Percentiles rank a stretch among this genome's conserved stretches.
These are phyloP conservation scores for Lamellibrachia columna DNA, from an alignment of 2,888 invertebrate genomes.

Conservation along the genomic window DNA sequence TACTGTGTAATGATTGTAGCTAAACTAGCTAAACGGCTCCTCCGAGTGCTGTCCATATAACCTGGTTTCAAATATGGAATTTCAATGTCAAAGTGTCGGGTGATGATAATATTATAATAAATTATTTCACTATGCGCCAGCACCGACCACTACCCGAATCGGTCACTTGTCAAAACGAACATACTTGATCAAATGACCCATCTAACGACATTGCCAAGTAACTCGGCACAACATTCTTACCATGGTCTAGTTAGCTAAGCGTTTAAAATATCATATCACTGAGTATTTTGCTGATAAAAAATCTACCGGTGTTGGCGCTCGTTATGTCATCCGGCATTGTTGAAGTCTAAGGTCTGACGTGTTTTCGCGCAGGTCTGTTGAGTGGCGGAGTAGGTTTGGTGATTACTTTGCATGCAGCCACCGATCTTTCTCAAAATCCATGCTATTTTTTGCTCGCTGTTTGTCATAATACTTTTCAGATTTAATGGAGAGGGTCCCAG, in stretches of 20 bases:
- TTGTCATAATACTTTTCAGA: not conserved
- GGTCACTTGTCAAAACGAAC: not conserved
- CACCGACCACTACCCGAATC: not conserved
- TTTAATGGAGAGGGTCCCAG: not conserved
- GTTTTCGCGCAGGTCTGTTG: not conserved
- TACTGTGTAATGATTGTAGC: too few relatives aligned
- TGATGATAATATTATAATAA: not conserved
- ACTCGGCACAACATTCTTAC: not conserved
- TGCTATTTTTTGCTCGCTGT: not conserved
- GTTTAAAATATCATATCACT: not conserved
- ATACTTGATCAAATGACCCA: not conserved
- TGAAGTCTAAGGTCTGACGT: not conserved
- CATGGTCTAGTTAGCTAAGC: not conserved
- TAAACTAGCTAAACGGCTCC: not conserved
- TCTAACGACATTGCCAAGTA: not conserved
- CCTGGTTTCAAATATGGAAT: not conserved
- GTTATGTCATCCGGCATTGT: not conserved
- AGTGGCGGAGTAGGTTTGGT: not conserved
- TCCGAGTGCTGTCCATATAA: not conserved
- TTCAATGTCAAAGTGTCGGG: not conserved
- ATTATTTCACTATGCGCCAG: not conserved
- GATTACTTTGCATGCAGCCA: not conserved
- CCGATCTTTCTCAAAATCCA: not conserved
- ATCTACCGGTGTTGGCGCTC: not conserved
- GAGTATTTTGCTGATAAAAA: not conserved